Evolutionary conservation across 2,113 vertebrate species (phyloP), one percentile per base, ranked within the genome.

Genomic region (Vicugna pacos): DNA sequence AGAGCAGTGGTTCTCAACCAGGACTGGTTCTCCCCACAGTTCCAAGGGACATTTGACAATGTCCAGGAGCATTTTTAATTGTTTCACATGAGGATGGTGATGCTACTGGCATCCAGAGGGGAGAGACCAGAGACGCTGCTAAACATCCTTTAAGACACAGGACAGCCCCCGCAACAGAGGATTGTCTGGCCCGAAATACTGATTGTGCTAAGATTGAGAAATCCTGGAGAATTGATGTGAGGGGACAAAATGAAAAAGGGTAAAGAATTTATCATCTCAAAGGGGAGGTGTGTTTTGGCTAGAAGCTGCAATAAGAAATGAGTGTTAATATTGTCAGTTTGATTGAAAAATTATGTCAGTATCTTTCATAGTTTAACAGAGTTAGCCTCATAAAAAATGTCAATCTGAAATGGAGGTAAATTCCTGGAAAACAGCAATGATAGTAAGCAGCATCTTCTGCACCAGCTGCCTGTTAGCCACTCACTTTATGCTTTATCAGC

Each of bases 341-440:
- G 60, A 76, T 22, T 80, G 65, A 95, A 85, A 95, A 87, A 58
- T 67, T 87, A 89, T 95, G 95, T 93, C 58, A 72, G n/a, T 81
- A 38, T 95, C 28, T 50, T 95, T 85, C 46, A 90, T 56, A 85
- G 30, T 91, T 97, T 94, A 75, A 70, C 85, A 42, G 15, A 26
- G 70, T 90, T 89, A 64, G 22, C 28, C 28, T 94, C 72, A 35
- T 69, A 89, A 73, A 81, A 93, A 94, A 82, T 86, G 86, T 86
- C 30, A 28, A 28, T 22, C 24, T 52, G 54, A 91, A 35, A 48
- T 92, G 32, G 48, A 93, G 50, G 62, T 46, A 62, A 90, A 77
- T 85, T 96, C 46, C 38, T 89, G 32, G 72, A 93, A 91, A 89
- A 81, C 35, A 94, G 24, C 52, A 76, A 48, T 13, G 16, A 60